These are phyloP conservation scores for Anastatus disparis DNA, from an alignment of 1,140 invertebrate species.

Conservation along the genomic window DNA sequence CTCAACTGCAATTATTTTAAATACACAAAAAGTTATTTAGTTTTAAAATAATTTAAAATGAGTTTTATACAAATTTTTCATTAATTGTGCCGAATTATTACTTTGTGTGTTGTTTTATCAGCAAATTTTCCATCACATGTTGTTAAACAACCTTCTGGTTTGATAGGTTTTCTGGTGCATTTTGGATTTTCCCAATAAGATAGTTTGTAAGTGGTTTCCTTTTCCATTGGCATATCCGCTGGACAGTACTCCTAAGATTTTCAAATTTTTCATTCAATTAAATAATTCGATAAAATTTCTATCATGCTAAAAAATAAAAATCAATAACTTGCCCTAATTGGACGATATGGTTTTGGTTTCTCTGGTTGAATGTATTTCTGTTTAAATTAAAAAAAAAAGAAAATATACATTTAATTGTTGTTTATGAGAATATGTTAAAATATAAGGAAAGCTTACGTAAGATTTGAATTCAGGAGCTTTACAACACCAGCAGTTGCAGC, in stretches of 20 bases:
- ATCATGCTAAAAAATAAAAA: too few species aligned
- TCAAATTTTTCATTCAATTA: too few species aligned
- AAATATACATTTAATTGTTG: background rate
- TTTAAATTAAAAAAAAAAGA: slow-evolving; percentile 24
- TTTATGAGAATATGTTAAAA: background rate
- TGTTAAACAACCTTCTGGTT: slow-evolving; percentile 47
- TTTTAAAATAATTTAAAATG: too few species aligned
- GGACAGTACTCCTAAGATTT: slow-evolving; percentile 64
- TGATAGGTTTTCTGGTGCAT: slow-evolving; percentile 42
- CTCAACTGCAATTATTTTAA: slow-evolving; percentile 50
- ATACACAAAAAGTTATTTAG: background rate
- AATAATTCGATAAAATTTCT: too few species aligned
- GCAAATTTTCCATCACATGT: slow-evolving; percentile 47
- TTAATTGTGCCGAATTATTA: slow-evolving; percentile 27
- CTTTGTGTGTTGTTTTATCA: slow-evolving; percentile 58
- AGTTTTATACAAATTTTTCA: too few species aligned
- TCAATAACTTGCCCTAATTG: slow-evolving; percentile 55
- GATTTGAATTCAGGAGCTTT: slow-evolving; percentile 45
- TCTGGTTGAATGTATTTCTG: slow-evolving; percentile 71
- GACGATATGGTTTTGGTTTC: slow-evolving; percentile 67
- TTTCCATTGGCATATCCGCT: slow-evolving; percentile 66
- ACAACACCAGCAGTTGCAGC: slow-evolving; percentile 58
- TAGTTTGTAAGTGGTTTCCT: slow-evolving; percentile 70
- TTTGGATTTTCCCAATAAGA: slow-evolving; percentile 67
- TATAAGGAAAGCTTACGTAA: slow-evolving; percentile 50